phyloP scores from a whole-genome alignment of 30 jellyfish, hydroid and myxozoan species.

The Haliclystus octoradiatus region DNA sequence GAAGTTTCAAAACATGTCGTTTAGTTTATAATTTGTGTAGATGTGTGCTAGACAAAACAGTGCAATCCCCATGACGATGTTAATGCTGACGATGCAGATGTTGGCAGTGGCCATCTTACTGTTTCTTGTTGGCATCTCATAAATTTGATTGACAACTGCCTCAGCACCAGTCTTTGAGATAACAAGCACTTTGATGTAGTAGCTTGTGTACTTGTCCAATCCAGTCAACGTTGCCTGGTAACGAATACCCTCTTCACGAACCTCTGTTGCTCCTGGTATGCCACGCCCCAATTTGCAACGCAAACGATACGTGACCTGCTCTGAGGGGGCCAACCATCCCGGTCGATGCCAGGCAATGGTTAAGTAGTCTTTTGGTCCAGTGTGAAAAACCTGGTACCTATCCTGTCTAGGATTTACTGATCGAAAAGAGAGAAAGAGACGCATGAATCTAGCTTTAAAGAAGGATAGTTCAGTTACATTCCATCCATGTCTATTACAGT shows the following conservation, averaged over 20 bases:
- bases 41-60: too few relatives aligned
- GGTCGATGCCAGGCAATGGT: slow-evolving; percentile 1
- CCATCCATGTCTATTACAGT: too few relatives aligned
- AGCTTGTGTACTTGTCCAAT: not conserved
- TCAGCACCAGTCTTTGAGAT: not conserved
- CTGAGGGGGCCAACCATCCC: not conserved
- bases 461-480: too few relatives aligned
- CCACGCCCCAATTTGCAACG: not conserved
- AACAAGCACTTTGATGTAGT: not conserved
- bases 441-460: too few relatives aligned
- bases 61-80: not conserved
- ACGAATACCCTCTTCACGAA: not conserved
- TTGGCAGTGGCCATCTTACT: slow-evolving; percentile 1
- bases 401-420: slow-evolving; percentile 1
- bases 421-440: too few relatives aligned
- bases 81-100: not conserved
- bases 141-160: not conserved
- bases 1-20: too few relatives aligned
- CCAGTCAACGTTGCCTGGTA: slow-evolving; percentile 1
- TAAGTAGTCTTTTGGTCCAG: not conserved
- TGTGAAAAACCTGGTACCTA: not conserved
- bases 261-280: not conserved
- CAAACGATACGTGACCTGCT: not conserved
- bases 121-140: slow-evolving; percentile 1
- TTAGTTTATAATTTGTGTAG: too few relatives aligned